Evolutionary conservation across 2,888 invertebrate genomes (phyloP), one percentile per base, ranked within the genome.

Genomic region (Gastrophysa polygoni): DNA sequence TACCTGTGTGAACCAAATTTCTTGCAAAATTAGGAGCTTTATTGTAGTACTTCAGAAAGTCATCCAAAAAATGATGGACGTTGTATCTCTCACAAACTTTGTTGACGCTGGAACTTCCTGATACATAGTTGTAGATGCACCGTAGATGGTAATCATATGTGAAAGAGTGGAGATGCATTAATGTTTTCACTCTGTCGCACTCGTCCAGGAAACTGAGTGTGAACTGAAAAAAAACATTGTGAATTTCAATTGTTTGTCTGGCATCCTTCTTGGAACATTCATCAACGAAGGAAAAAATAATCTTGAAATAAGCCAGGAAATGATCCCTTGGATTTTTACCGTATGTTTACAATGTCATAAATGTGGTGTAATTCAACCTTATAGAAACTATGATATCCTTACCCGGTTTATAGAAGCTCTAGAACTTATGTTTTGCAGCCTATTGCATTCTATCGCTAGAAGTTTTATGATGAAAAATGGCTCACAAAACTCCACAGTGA

Each of bases 111-210:
- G 83, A 81, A 60, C 83, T 83, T 49, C 86, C 87, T 55, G 86
- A 84, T 56, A 90, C 85, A 73, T 89, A 90, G 10, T 86, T 84
- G 74, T 88, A 87, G 57, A 91, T 85, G 61, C 86, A 86, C 34
- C 91, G 83, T 61, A 91, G 80, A 77, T 91, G 91, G 78, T 89
- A 91, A 80, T 91, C 91, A 72, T 91, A 91, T 0, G 90, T 88
- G 76, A 91, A 91, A 2, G 91, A 91, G 79, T 91, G 91, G 57
- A 91, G 82, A 78, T 91, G 91, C 83, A 91, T 89, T 63, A 87
- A 82, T 63, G 88, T 85, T 77, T 89, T 90, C 63, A 90, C 87
- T 74, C 87, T 86, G 75, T 91, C 91, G 72, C 87, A 87, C 74
- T 88, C 87, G 72, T 88, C 88, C 72, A 89, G 77, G 74, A 89